These are phyloP conservation scores for Drosophila kohkoa DNA, from an alignment of 1,140 invertebrate genomes.

Conservation along the genomic window DNA sequence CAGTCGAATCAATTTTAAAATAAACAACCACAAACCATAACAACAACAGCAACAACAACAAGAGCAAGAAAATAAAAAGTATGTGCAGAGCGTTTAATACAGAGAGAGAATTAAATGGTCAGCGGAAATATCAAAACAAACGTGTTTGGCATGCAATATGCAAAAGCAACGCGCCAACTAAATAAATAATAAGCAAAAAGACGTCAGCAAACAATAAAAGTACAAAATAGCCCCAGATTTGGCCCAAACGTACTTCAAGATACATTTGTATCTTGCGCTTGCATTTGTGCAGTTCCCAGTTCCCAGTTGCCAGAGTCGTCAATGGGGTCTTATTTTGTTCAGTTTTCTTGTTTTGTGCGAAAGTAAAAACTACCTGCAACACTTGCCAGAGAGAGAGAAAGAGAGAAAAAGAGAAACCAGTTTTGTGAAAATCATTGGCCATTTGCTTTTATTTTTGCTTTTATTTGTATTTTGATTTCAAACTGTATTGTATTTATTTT, in stretches of 20 bases:
- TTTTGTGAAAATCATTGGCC: conserved; percentile 79
- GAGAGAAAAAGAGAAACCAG: conserved; percentile 56
- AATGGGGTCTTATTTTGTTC: conserved; percentile 17
- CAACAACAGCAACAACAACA: conserved; percentile 1
- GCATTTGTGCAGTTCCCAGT: conserved; percentile 50
- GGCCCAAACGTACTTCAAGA: conserved; percentile 50
- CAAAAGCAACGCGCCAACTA: conserved; percentile 64
- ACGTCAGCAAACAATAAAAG: conserved; percentile 56
- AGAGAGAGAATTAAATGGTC: conserved; percentile 63
- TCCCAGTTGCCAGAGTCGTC: conserved; percentile 6
- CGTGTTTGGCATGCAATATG: conserved; percentile 69
- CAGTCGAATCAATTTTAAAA: conserved; percentile 27
- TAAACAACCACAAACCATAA: conserved; percentile 17
- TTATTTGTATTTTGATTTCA: conserved; percentile 28
- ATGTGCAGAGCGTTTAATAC: conserved; percentile 57
- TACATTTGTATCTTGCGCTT: conserved; percentile 70
- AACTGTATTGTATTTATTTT: conserved; percentile 40
- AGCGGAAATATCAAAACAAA: conserved; percentile 78
- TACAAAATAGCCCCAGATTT: conserved; percentile 48
- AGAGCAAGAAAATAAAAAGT: conserved; percentile 39
- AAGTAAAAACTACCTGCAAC: conserved; percentile 83
- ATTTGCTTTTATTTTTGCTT: conserved; percentile 47
- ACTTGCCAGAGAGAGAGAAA: conserved; percentile 27
- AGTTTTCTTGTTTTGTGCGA: conserved; percentile 62
- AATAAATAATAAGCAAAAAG: conserved; percentile 62